Conservation (phyloP, 2,113 vertebrate genomes). For the Pithys albifrons region DNA sequence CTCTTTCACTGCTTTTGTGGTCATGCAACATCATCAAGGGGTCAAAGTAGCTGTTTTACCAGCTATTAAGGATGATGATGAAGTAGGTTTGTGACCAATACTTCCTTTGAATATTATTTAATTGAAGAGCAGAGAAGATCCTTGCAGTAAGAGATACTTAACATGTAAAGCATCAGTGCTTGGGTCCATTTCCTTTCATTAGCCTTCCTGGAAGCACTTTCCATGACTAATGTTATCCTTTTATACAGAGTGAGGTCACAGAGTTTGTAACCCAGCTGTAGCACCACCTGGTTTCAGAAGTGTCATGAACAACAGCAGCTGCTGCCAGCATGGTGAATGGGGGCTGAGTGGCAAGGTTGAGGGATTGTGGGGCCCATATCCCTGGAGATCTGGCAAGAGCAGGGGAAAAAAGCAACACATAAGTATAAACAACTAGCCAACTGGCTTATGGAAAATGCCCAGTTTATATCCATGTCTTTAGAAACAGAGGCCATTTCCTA, state of each 20-base stretch:
- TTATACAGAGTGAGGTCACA: not conserved
- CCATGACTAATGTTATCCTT: not conserved
- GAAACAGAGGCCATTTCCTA: not conserved
- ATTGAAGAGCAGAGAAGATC: not conserved
- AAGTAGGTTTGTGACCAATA: not conserved
- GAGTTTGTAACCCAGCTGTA: not conserved
- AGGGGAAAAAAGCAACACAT: accelerated
- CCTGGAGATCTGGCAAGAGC: not conserved
- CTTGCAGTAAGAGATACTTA: not conserved
- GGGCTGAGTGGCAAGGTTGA: not conserved
- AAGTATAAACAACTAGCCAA: not conserved
- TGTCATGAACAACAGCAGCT: not conserved
- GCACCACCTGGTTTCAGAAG: constrained; percentile 5
- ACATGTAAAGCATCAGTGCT: not conserved
- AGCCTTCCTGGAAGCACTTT: constrained; percentile 38
- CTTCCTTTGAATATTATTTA: constrained; percentile 9
- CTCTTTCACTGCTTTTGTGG: not conserved
- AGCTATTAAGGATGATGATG: not conserved
- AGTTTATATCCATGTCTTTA: not conserved
- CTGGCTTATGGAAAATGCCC: not conserved
- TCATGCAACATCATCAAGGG: not conserved
- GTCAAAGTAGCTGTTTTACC: not conserved
- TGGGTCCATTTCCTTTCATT: constrained; percentile 23
- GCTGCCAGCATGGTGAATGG: not conserved
- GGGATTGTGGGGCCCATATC: not conserved